Evolutionary conservation across 2,797 vertebrate species (phyloP), one percentile per base, ranked within the genome.

Genomic region (Manis javanica): DNA sequence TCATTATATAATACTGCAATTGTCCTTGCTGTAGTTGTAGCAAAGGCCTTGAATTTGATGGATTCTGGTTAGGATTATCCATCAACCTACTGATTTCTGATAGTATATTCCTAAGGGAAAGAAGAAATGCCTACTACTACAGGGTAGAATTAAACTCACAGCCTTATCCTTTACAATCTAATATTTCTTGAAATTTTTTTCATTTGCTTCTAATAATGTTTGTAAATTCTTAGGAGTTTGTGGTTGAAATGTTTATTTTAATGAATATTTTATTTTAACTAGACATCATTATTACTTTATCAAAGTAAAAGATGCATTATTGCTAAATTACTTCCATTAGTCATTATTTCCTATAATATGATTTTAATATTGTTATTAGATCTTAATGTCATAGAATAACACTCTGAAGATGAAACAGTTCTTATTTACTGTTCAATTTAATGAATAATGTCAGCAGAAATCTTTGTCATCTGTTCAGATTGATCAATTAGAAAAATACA

Each of bases 361-460:
- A 94, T 96, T 98, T 98, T 98, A 98, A 98, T 98, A 95, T 66
- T 97, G 94, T 98, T 98, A 97, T 97, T 97, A 96, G 57, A 95
- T 97, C 94, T 97, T 98, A 97, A 94, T 97, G 92, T 98, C 94
- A 96, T 96, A 81, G 94, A 95, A 79, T 97, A 96, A 96, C 0
- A 4, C 75, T 98, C 88, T 53, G 93, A 98, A 98, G 97, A 98
- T 98, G 82, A 98, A 98, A 98, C 97, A 96, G 94, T 97, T 97
- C 96, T 97, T 97, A 97, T 98, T 98, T 98, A 57, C 94, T 97
- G 98, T 96, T 97, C 79, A 39, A 89, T 72, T 3, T 98, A 96
- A 97, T 97, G 97, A 98, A 92, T 96, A 83, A 92, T 97, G 91
- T 95, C 97, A 94, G 0, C 14, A 96, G 93, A 49, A 64, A 74